Percentiles rank a stretch among this genome's conserved stretches.
phyloP scores from a whole-genome alignment of 2,113 vertebrate species.

The Cinclus mexicanus region DNA sequence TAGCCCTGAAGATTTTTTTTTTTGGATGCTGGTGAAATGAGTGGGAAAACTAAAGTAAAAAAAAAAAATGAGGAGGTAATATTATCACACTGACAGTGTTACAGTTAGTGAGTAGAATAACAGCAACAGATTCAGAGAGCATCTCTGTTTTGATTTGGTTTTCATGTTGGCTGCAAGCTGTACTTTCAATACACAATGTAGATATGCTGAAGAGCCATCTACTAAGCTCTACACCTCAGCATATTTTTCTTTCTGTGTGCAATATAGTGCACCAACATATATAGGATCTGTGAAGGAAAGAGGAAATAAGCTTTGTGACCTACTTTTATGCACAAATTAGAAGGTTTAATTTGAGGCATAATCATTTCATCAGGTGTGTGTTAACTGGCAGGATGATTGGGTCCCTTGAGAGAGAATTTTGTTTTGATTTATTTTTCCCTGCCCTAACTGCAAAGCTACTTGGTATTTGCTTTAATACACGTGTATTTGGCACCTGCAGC shows the following conservation, averaged over 20 bases:
- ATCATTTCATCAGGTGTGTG: conserved; percentile 30
- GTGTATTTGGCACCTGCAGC: neutral
- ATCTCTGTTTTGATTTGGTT: neutral
- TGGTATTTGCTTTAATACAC: neutral
- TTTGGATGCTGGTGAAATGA: neutral
- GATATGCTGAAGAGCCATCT: neutral
- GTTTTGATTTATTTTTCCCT: neutral
- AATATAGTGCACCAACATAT: neutral
- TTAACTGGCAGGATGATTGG: conserved; percentile 2
- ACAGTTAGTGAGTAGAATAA: neutral
- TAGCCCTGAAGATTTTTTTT: neutral
- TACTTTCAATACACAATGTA: neutral
- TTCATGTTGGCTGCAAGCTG: neutral
- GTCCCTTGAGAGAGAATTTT: neutral
- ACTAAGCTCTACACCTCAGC: neutral
- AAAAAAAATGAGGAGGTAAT: neutral
- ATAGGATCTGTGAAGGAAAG: neutral
- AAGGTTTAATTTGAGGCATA: conserved; percentile 18
- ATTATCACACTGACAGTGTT: neutral
- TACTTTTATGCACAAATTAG: conserved; percentile 43
- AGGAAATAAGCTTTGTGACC: conserved; percentile 2
- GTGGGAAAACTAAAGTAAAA: neutral
- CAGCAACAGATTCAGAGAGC: neutral
- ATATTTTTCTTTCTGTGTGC: neutral
- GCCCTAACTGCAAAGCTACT: conserved; percentile 1